Percentiles rank a stretch among this genome's conserved stretches.
Evolutionary conservation across 2,113 vertebrate genomes (phyloP).

Genomic region (Cygnus atratus): DNA sequence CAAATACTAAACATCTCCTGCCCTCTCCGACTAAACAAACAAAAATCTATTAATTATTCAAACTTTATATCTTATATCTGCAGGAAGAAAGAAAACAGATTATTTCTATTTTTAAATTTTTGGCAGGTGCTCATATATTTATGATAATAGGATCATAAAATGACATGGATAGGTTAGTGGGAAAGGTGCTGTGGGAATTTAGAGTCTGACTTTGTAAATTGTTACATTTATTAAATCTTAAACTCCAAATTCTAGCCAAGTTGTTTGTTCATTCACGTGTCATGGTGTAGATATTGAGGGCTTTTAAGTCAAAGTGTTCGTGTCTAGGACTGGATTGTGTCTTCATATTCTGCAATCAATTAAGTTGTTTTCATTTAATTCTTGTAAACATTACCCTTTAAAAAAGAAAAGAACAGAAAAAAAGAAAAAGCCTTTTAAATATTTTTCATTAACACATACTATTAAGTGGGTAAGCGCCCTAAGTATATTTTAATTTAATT

Average conservation of each 20-base stretch:
- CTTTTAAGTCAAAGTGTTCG: not conserved
- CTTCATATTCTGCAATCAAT: conserved; percentile 2
- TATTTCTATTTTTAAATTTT: not conserved
- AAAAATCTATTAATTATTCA: conserved; percentile 46
- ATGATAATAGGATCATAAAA: conserved; percentile 5
- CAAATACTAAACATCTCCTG: not conserved
- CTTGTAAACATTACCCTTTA: conserved; percentile 31
- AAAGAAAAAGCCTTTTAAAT: conserved; percentile 44
- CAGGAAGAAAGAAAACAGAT: conserved; percentile 31
- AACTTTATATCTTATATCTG: not conserved
- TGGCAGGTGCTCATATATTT: conserved; percentile 37
- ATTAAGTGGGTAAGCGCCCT: conserved; percentile 75
- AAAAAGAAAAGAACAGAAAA: not conserved
- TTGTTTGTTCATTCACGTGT: not conserved
- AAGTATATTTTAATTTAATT: conserved; percentile 81
- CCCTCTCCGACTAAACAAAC: conserved; percentile 18
- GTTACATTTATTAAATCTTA: not conserved
- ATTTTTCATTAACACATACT: conserved; percentile 76
- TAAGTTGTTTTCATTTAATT: conserved; percentile 56
- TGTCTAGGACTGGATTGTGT: not conserved
- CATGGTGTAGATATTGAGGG: not conserved
- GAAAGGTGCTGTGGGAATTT: not conserved
- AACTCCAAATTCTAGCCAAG: not conserved
- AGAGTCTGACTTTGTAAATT: conserved; percentile 34
- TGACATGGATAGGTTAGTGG: not conserved